Evolutionary conservation across 2,797 vertebrate genomes (phyloP), one percentile per base, ranked within the genome.

Genomic region (Lagocephalus sceleratus): DNA sequence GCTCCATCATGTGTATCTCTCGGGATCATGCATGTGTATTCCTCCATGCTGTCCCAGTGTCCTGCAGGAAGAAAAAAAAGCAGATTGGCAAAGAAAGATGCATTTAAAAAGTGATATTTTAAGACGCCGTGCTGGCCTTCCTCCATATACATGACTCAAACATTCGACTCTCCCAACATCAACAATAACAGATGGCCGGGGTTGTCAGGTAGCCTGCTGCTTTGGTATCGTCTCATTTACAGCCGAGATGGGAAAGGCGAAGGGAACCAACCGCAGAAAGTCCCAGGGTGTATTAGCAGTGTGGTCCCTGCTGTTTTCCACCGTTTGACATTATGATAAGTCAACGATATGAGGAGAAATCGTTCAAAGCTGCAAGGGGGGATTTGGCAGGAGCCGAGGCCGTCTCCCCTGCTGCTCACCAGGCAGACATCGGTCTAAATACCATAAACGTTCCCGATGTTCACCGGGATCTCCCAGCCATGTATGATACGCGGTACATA

Each of bases 11-110:
- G 97, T 14, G 97, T 99, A 65, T 99, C 97, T 73, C 96, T 91
- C 0, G 97, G 96, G 54, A 99, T 99, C 94, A 99, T 95, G 68
- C 97, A 99, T 0, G 97, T 98, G 11, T 99, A 99, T 62, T 98
- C 95, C 59, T 99, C 97, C 97, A 99, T 99, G 85, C 97, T 99
- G 78, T 99, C 97, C 97, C 97, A 99, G 73, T 98, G 95, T 19
- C 95, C 97, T 99, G 77, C 8, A 64, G 67, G 48, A 49, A 65
- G 26, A 71, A 35, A 35, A 53, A 45, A 32, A 9, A 46, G 49
- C 60, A 21, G 12, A 45, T 50, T 20, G 20, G 39, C 26, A 43
- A 40, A 17, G 15, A 16, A 40, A 40, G 39, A 17, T 17, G 48
- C 11, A 6, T 3, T 23, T 57, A 42, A 35, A n/a, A 10, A 19